phyloP scores from a whole-genome alignment of 2,888 invertebrate genomes.

The Calameuta idolon region DNA sequence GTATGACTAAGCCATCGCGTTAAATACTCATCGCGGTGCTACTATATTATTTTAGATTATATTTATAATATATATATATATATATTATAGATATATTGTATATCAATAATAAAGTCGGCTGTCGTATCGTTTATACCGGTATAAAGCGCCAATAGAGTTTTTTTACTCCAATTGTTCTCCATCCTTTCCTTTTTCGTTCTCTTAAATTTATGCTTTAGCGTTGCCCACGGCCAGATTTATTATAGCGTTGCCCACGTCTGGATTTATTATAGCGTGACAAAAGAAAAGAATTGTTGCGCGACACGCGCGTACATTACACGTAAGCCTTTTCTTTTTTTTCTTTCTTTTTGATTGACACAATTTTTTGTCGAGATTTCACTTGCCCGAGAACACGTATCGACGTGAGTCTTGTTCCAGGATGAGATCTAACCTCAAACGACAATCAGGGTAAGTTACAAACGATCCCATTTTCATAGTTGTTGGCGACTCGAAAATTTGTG shows the following conservation, averaged over 20 bases:
- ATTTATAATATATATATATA: not conserved
- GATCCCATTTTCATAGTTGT: not conserved
- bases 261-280: not conserved
- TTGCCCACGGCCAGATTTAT: not conserved
- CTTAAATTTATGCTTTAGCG: not conserved
- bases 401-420: conserved; percentile 18
- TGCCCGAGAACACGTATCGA: conserved; percentile 15
- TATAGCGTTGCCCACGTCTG: not conserved
- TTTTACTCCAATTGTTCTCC: not conserved
- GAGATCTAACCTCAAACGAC: conserved; percentile 24
- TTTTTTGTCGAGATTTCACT: not conserved
- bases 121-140: not conserved
- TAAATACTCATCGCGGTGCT: not conserved
- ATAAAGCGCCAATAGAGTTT: not conserved
- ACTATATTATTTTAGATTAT: not conserved
- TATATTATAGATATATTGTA: not conserved
- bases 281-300: not conserved
- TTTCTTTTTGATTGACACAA: not conserved
- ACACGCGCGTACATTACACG: not conserved
- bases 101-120: not conserved
- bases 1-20: not conserved
- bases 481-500: not conserved
- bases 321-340: not conserved
- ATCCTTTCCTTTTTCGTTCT: not conserved
- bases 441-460: conserved; percentile 17